phyloP scores from a whole-genome alignment of 30 jellyfish, hydroid and myxozoan genomes.

The Pelagia noctiluca region DNA sequence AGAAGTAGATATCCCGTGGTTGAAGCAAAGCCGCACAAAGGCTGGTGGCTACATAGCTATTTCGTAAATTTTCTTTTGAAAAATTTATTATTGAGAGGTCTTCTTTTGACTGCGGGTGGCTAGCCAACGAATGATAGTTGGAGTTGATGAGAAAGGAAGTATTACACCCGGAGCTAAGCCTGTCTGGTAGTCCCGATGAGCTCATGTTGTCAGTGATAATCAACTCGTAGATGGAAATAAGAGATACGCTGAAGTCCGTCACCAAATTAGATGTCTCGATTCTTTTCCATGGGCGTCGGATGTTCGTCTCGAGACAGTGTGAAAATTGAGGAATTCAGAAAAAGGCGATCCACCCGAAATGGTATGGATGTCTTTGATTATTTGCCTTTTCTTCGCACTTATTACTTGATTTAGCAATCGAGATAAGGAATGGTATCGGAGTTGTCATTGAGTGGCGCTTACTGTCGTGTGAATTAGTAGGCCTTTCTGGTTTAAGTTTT shows the following conservation, averaged over 20 bases:
- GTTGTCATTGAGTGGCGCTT: background rate
- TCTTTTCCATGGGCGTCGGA: conserved; percentile 66
- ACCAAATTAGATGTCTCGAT: too few species aligned
- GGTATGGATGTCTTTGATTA: conserved; percentile 27
- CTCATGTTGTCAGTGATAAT: too few species aligned
- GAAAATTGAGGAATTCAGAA: background rate
- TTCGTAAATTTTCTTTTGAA: background rate
- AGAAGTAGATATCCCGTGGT: too few species aligned
- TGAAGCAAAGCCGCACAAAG: background rate
- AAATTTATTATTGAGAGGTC: background rate
- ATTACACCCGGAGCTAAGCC: too few species aligned
- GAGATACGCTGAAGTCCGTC: too few species aligned
- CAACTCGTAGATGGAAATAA: too few species aligned
- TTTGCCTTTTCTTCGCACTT: background rate
- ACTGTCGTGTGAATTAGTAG: background rate
- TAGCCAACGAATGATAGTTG: background rate
- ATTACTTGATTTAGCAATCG: too few species aligned
- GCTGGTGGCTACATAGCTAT: conserved; percentile 2
- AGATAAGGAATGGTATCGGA: background rate
- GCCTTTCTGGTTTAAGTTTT: too few species aligned
- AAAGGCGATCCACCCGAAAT: conserved; percentile 1
- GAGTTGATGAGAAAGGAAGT: too few species aligned
- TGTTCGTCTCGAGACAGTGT: conserved; percentile 54
- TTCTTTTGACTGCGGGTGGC: conserved; percentile 10
- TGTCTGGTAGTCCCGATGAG: too few species aligned